Percentiles rank a stretch among this genome's conserved stretches.
These are phyloP conservation scores for Grammomys surdaster DNA, from an alignment of 2,113 vertebrate species.

Conservation along the genomic window DNA sequence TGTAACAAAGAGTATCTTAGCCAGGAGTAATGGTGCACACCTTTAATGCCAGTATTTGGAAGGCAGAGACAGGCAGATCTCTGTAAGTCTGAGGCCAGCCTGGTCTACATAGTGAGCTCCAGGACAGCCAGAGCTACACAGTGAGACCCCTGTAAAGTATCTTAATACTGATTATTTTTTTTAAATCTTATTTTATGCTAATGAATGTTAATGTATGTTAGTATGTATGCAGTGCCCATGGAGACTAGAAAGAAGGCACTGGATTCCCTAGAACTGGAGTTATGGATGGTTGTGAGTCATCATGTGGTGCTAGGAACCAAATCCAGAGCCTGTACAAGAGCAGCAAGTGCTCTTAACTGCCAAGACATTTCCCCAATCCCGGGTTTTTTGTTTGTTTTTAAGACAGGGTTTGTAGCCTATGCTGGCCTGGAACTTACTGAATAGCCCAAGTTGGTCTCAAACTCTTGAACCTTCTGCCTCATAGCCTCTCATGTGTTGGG, in stretches of 20 bases:
- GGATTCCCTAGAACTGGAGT: too few species aligned
- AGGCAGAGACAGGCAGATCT: neutral
- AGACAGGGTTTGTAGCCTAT: neutral
- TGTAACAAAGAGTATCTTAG: neutral
- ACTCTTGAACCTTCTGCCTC: neutral
- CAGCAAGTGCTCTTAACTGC: neutral
- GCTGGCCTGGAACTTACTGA: neutral
- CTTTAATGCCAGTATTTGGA: neutral
- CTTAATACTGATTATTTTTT: neutral
- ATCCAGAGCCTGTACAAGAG: neutral
- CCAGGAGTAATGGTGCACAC: neutral
- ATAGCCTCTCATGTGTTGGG: neutral
- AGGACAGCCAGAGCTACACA: too few species aligned
- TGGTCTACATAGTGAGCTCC: neutral
- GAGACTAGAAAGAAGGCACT: neutral
- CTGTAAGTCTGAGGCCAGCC: neutral
- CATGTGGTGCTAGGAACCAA: neutral
- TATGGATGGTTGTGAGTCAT: neutral
- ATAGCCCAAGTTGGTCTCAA: neutral
- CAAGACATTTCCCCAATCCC: neutral
- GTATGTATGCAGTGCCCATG: neutral
- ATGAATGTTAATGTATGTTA: neutral
- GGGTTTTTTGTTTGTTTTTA: neutral
- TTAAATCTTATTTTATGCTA: neutral
- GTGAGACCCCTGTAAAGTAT: neutral